A percentile compares a stretch with the other conserved stretches of the same genome.
phyloP scores from a whole-genome alignment of 1,140 invertebrate genomes.

The Lamellibrachia luymesi region DNA sequence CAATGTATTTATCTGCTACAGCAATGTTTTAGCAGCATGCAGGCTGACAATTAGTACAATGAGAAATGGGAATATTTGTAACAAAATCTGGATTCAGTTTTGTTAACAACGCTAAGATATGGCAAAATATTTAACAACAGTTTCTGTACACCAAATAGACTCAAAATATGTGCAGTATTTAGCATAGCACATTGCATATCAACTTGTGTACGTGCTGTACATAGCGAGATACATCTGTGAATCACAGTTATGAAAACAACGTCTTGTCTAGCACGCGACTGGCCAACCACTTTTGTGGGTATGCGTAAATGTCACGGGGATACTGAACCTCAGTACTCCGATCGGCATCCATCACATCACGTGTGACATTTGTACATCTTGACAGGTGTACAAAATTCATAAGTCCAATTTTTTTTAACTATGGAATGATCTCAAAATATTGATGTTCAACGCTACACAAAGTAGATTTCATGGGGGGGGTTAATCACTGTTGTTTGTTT shows the following conservation, averaged over 20 bases:
- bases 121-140: neutral
- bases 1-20: neutral
- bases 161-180: neutral
- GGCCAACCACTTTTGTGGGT: neutral
- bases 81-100: neutral
- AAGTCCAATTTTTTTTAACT: neutral
- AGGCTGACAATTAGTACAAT: neutral
- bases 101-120: neutral
- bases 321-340: neutral
- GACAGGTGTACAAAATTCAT: neutral
- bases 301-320: neutral
- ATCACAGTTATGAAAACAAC: neutral
- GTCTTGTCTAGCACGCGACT: neutral
- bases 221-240: neutral
- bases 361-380: neutral
- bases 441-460: too few species aligned
- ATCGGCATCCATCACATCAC: neutral
- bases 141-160: neutral
- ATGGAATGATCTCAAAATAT: too few species aligned
- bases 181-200: neutral
- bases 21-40: neutral
- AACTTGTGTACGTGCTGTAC: neutral
- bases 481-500: too few species aligned
- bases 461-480: too few species aligned
- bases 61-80: neutral